Conservation (phyloP, 2,113 vertebrate genomes). For the Athene noctua region DNA sequence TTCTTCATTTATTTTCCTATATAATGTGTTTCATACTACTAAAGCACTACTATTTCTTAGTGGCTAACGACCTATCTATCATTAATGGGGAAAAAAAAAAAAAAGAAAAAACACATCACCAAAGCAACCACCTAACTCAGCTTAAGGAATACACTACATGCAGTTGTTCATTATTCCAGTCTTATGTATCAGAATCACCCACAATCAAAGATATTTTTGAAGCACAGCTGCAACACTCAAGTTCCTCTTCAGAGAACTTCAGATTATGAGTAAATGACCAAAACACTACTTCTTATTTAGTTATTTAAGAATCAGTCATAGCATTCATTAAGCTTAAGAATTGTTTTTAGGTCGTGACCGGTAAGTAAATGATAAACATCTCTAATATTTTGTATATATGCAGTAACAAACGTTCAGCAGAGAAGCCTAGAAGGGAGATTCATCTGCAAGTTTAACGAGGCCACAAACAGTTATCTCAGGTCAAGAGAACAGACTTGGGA, state of each 20-base stretch:
- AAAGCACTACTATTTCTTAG: not conserved
- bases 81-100: not conserved
- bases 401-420: not conserved
- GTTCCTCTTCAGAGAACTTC: not conserved
- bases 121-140: not conserved
- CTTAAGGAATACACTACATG: not conserved
- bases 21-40: not conserved
- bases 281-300: not conserved
- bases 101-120: not conserved
- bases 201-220: not conserved
- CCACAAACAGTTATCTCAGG: not conserved
- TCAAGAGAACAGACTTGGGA: not conserved
- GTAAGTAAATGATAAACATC: not conserved
- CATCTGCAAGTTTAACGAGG: not conserved
- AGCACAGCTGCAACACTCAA: not conserved
- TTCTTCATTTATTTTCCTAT: not conserved
- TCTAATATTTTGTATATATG: not conserved
- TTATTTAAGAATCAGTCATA: not conserved
- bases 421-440: not conserved
- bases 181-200: not conserved
- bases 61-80: not conserved
- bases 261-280: not conserved
- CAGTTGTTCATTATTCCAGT: not conserved
- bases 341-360: not conserved
- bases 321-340: not conserved